phyloP scores from a whole-genome alignment of 2,888 invertebrate genomes.

The Pocota personata region DNA sequence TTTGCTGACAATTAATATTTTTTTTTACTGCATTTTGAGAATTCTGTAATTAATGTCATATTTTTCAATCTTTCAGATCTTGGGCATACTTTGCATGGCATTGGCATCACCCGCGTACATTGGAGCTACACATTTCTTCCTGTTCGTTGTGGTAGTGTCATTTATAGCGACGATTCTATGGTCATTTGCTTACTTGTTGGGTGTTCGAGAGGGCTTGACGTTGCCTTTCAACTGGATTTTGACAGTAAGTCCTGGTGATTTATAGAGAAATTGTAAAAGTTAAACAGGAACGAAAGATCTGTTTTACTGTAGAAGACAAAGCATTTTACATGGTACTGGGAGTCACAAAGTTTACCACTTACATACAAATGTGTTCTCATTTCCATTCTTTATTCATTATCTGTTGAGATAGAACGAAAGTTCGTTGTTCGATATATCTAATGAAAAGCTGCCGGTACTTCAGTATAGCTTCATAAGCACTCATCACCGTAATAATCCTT shows the following conservation, averaged over 20 bases:
- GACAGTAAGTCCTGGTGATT: constrained; percentile 85
- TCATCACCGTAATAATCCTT: too few relatives aligned
- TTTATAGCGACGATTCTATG: constrained; percentile 93
- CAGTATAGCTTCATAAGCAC: too few relatives aligned
- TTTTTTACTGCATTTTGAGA: background rate
- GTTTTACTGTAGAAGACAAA: too few relatives aligned
- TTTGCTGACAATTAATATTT: background rate
- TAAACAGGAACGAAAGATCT: background rate
- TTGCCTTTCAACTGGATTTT: constrained; percentile 93
- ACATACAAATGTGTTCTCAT: too few relatives aligned
- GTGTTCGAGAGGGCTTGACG: constrained; percentile 90
- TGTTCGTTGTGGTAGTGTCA: constrained; percentile 91
- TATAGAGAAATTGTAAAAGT: background rate
- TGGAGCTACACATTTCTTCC: constrained; percentile 90
- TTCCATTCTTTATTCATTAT: too few relatives aligned
- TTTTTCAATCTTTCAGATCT: constrained; percentile 86
- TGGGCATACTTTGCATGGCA: constrained; percentile 94
- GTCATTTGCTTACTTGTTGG: constrained; percentile 91
- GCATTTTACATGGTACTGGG: too few relatives aligned
- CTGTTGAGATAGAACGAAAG: too few relatives aligned
- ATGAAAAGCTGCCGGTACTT: too few relatives aligned
- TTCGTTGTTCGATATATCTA: too few relatives aligned
- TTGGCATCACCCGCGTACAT: constrained; percentile 88
- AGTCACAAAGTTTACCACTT: too few relatives aligned
- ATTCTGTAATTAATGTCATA: background rate